A percentile compares a stretch with the other conserved stretches of the same genome.
Conservation (phyloP, 2,888 invertebrate genomes). For the Ceratothoa steindachneri region DNA sequence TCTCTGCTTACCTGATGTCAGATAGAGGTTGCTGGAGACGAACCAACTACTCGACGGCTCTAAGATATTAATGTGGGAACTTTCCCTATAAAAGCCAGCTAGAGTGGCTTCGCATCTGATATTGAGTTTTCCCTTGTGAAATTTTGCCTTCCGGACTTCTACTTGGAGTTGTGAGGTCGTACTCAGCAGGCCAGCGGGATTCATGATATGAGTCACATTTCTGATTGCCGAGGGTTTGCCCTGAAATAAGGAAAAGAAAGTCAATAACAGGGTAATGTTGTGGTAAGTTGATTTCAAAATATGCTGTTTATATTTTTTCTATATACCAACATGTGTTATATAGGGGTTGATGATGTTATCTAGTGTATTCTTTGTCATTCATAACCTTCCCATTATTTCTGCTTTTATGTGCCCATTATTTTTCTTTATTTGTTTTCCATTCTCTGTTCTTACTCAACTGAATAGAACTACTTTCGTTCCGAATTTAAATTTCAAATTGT, state of each 20-base stretch:
- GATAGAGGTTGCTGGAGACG: slow-evolving; percentile 34
- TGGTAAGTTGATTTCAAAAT: too few relatives aligned
- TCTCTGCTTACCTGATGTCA: slow-evolving; percentile 42
- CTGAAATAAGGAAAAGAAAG: slow-evolving; percentile 1
- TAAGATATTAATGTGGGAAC: slow-evolving; percentile 22
- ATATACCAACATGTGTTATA: too few relatives aligned
- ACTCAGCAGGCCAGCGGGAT: slow-evolving; percentile 31
- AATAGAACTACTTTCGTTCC: too few relatives aligned
- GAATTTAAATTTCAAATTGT: too few relatives aligned
- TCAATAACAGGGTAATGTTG: too few relatives aligned
- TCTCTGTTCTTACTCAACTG: too few relatives aligned
- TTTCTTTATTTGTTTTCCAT: too few relatives aligned
- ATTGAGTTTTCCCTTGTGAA: slow-evolving; percentile 26
- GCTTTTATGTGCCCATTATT: too few relatives aligned
- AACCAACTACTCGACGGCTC: slow-evolving; percentile 42
- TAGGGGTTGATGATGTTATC: too few relatives aligned
- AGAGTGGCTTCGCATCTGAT: slow-evolving; percentile 29
- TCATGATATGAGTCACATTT: slow-evolving; percentile 14
- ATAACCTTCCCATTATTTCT: too few relatives aligned
- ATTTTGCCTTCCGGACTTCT: slow-evolving; percentile 25
- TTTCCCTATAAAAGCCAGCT: slow-evolving; percentile 27
- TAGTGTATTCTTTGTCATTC: too few relatives aligned
- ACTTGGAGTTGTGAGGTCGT: slow-evolving; percentile 25
- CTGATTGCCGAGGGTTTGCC: slow-evolving; percentile 11
- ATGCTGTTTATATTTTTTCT: too few relatives aligned